Percentiles rank a stretch among this genome's conserved stretches.
Evolutionary conservation across 2,797 vertebrate species (phyloP).

Genomic region (Ambastaia sidthimunki): DNA sequence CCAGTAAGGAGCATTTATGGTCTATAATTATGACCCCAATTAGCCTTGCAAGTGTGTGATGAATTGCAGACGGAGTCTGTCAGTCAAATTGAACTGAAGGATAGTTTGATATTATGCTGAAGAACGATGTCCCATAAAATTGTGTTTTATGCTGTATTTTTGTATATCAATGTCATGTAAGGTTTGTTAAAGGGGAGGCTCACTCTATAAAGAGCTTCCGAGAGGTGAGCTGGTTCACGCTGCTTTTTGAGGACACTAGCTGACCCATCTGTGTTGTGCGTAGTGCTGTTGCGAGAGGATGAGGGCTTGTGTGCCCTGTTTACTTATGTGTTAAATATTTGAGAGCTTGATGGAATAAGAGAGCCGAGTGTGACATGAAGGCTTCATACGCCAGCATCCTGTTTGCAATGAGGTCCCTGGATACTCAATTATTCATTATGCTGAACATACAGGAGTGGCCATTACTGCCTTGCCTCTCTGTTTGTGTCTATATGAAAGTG

Average conservation of each 20-base stretch:
- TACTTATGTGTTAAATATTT: slow-evolving; percentile 67
- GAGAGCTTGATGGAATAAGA: slow-evolving; percentile 52
- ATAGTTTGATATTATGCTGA: neutral
- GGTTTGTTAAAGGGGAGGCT: too few species aligned
- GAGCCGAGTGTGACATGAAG: slow-evolving; percentile 46
- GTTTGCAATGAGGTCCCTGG: slow-evolving; percentile 57
- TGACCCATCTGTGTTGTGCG: slow-evolving; percentile 12
- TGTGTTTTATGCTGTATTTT: too few species aligned
- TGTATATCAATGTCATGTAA: too few species aligned
- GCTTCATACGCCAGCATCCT: slow-evolving; percentile 49
- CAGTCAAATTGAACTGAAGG: neutral
- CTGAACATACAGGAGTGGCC: slow-evolving; percentile 58
- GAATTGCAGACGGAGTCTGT: neutral
- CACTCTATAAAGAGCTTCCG: neutral
- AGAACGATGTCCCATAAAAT: neutral
- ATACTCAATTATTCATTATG: slow-evolving; percentile 69
- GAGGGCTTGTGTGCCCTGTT: slow-evolving; percentile 29
- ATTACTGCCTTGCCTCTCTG: slow-evolving; percentile 54
- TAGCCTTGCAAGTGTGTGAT: neutral
- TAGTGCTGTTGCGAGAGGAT: slow-evolving; percentile 2
- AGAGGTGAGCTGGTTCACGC: neutral
- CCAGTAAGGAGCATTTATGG: neutral
- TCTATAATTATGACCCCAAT: neutral
- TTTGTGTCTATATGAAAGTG: neutral
- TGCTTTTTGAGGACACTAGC: neutral